Evolutionary conservation across 2,888 invertebrate genomes (phyloP).

Genomic region (Apamea sordens): DNA sequence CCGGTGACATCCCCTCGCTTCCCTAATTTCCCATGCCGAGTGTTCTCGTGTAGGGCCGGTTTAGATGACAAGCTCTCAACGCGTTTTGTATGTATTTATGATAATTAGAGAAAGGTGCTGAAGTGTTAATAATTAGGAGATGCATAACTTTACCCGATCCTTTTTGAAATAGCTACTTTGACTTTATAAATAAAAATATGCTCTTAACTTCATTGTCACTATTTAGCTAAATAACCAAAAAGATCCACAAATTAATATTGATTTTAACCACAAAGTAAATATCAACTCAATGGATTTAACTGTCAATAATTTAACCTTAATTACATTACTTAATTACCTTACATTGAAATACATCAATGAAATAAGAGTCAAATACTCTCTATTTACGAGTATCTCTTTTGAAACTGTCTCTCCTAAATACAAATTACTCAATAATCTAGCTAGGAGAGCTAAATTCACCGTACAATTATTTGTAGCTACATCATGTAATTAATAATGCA

Average conservation of each 20-base stretch:
- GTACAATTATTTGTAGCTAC: too few relatives aligned
- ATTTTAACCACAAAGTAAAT: background rate
- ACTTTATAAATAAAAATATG: background rate
- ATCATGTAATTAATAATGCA: too few relatives aligned
- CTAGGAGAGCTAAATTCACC: too few relatives aligned
- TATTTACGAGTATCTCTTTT: too few relatives aligned
- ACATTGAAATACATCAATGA: too few relatives aligned
- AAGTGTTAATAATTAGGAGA: background rate
- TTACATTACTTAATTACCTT: too few relatives aligned
- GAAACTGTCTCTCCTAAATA: too few relatives aligned
- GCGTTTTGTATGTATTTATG: conserved; percentile 24
- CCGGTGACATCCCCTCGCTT: conserved; percentile 26
- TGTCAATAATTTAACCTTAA: background rate
- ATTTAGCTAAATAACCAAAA: background rate
- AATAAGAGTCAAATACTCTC: too few relatives aligned
- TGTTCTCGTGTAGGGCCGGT: conserved; percentile 16
- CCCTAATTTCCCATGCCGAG: conserved; percentile 56
- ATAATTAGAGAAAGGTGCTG: conserved; percentile 1
- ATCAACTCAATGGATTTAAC: background rate
- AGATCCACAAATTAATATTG: background rate
- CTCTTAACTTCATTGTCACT: background rate
- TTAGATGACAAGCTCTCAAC: conserved; percentile 28
- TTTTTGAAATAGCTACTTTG: background rate
- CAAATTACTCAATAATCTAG: too few relatives aligned
- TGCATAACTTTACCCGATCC: background rate